Evolutionary conservation across 2,888 invertebrate species (phyloP), one percentile per base, ranked within the genome.

Genomic region (Cancer borealis): DNA sequence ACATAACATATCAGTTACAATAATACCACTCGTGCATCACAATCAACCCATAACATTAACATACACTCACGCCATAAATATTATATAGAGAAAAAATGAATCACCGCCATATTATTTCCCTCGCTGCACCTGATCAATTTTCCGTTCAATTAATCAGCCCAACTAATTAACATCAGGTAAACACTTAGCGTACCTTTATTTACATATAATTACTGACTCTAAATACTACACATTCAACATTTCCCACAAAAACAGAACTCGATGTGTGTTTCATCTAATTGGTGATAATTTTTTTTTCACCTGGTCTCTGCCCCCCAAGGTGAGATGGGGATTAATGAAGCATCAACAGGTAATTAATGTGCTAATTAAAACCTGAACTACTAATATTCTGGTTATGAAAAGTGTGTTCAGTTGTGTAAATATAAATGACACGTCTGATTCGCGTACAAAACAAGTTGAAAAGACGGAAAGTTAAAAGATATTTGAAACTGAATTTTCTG

Each of bases 321-420:
- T 90, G 54, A 30, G 26, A 79, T 79, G 30, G 79, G 79, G 79
- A 30, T 79, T 79, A 79, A 79, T 79, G 79, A 79, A 79, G 79
- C 79, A 26, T 79, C 30, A 30, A 79, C 79, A 79, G 79, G 79
- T 79, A 79, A 30, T 79, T 30, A 79, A 14, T 30, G 79, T 30
- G 30, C 12, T 79, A 30, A 79, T 79, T 79, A 30, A 79, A 26
- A 26, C 26, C 30, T 79, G 79, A 79, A 10, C 79, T 30, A 30
- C 30, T 79, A 79, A 79, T 79, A 12, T 30, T 21, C 4, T 6
- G 66, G 66, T 21, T 66, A 66, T 21, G 21, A n/a, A 66, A 21
- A 17, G n/a, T 21, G 66, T 66, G 66, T 66, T 4, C n/a, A 21
- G 60, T 14, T 66, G 60, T 21, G 12, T 66, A 4, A 66, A 21